Percentiles rank a stretch among this genome's conserved stretches.
Evolutionary conservation across 2,113 vertebrate genomes (phyloP).

Genomic region (Poeciliopsis retropinna): DNA sequence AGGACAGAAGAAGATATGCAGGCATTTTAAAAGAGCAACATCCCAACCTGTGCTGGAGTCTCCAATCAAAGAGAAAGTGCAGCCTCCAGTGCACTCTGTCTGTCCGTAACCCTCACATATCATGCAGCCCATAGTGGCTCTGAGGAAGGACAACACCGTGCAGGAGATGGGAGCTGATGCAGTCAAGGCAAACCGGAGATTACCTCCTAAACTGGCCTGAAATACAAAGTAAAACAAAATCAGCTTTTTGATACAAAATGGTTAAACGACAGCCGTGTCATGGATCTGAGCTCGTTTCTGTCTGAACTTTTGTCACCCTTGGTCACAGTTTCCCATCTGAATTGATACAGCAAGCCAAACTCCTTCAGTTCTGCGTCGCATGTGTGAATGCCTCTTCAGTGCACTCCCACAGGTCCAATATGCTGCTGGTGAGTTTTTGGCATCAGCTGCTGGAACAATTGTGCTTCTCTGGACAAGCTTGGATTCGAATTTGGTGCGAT

Average conservation of each 20-base stretch:
- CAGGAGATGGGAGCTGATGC: constrained; percentile 83
- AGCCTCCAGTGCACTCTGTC: constrained; percentile 84
- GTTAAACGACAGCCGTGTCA: constrained; percentile 1
- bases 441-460: constrained; percentile 49
- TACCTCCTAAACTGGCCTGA: constrained; percentile 80
- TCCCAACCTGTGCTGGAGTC: constrained; percentile 80
- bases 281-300: constrained; percentile 9
- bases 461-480: constrained; percentile 55
- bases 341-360: constrained; percentile 42
- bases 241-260: neutral
- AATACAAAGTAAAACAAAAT: constrained; percentile 6
- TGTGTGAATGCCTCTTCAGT: constrained; percentile 44
- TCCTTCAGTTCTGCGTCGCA: constrained; percentile 23
- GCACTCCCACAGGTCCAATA: constrained; percentile 59
- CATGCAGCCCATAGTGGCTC: constrained; percentile 81
- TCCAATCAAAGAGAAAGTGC: constrained; percentile 84
- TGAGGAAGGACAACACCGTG: constrained; percentile 80
- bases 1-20: neutral
- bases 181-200: constrained; percentile 80
- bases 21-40: neutral
- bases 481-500: constrained; percentile 45
- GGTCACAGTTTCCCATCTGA: constrained; percentile 59
- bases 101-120: constrained; percentile 85
- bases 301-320: constrained; percentile 36
- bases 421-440: constrained; percentile 57